These are phyloP conservation scores for Porites australiensis DNA, from an alignment of 64 coral and sea anemone genomes.

Conservation along the genomic window DNA sequence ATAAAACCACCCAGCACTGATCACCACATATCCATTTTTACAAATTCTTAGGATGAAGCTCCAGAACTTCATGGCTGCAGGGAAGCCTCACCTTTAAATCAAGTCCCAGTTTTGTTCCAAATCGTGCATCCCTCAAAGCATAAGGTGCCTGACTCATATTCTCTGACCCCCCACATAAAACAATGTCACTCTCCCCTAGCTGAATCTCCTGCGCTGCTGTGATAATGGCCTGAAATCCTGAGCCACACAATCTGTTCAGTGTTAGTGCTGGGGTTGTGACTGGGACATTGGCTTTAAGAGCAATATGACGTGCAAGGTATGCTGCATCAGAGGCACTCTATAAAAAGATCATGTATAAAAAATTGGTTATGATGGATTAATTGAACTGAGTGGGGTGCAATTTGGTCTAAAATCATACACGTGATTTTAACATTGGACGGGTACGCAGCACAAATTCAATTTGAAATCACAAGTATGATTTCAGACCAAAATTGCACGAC, in stretches of 20 bases:
- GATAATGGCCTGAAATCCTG: slow-evolving; percentile 93
- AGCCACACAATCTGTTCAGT: slow-evolving; percentile 96
- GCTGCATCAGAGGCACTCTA: slow-evolving; percentile 91
- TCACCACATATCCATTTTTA: too few relatives aligned
- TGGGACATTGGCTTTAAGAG: slow-evolving; percentile 85
- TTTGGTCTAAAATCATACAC: too few relatives aligned
- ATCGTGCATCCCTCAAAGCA: slow-evolving; percentile 90
- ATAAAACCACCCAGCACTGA: too few relatives aligned
- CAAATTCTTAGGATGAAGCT: too few relatives aligned
- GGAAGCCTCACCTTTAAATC: slow-evolving; percentile 81
- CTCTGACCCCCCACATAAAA: slow-evolving; percentile 92
- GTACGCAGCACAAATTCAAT: too few relatives aligned
- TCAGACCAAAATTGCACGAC: too few relatives aligned
- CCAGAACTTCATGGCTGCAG: background rate
- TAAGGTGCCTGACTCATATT: slow-evolving; percentile 98
- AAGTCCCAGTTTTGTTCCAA: slow-evolving; percentile 90
- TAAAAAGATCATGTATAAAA: background rate
- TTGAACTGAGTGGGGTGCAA: too few relatives aligned
- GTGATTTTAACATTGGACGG: too few relatives aligned
- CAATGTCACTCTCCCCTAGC: slow-evolving; percentile 92
- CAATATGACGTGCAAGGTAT: slow-evolving; percentile 92
- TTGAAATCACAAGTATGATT: too few relatives aligned
- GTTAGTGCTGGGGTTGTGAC: slow-evolving; percentile 82
- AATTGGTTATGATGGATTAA: background rate
- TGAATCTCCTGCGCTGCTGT: slow-evolving; percentile 96